phyloP scores from a whole-genome alignment of 2,888 invertebrate species.

The Ellobium chinense region DNA sequence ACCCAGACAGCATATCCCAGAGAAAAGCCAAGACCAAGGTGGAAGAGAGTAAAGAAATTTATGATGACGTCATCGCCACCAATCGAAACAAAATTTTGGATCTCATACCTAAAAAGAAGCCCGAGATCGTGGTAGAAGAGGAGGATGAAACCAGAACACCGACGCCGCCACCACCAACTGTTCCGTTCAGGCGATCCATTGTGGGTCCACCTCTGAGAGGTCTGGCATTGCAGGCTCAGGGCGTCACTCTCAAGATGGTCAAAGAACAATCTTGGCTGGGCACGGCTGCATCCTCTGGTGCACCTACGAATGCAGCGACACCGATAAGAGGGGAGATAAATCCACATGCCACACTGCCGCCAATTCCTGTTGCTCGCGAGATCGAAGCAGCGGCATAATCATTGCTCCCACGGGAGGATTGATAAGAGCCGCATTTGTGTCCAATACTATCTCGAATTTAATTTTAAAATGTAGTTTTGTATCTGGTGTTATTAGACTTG shows the following conservation, averaged over 20 bases:
- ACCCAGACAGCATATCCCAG: conserved; percentile 57
- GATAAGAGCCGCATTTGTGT: too few relatives aligned
- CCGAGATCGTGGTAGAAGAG: background rate
- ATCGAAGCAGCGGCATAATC: background rate
- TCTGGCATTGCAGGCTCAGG: conserved; percentile 32
- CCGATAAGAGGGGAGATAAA: background rate
- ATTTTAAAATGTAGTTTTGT: too few relatives aligned
- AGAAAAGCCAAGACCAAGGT: conserved; percentile 54
- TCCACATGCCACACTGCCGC: background rate
- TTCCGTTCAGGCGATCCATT: conserved; percentile 1
- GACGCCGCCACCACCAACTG: conserved; percentile 13
- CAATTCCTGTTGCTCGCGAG: background rate
- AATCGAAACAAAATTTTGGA: conserved; percentile 6
- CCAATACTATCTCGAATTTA: too few relatives aligned
- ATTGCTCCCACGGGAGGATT: too few relatives aligned
- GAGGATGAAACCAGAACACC: background rate
- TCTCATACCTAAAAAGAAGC: conserved; percentile 36
- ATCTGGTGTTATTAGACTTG: too few relatives aligned
- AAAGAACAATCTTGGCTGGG: conserved; percentile 44
- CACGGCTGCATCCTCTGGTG: background rate
- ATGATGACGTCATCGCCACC: conserved; percentile 11
- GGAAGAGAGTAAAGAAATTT: conserved; percentile 47
- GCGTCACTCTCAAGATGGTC: conserved; percentile 38
- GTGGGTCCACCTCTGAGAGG: conserved; percentile 30
- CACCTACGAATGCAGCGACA: background rate